These are phyloP conservation scores for Gymnocephalus cernua DNA, from an alignment of 2,113 vertebrate genomes.

Conservation along the genomic window DNA sequence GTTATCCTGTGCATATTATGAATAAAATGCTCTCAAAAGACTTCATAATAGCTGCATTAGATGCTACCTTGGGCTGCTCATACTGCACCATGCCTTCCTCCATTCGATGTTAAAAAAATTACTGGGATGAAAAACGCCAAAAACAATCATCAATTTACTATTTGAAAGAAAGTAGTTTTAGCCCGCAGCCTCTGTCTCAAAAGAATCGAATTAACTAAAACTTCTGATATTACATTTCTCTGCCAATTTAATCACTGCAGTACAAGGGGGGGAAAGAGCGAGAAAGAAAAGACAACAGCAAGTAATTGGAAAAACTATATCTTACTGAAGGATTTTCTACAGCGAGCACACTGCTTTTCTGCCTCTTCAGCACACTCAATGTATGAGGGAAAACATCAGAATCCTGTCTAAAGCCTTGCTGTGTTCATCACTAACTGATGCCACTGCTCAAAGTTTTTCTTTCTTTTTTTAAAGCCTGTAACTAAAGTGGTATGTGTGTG, in stretches of 20 bases:
- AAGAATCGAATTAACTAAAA: conserved; percentile 78
- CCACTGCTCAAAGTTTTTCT: conserved; percentile 1
- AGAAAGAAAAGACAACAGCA: conserved; percentile 61
- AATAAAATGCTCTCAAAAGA: conserved; percentile 40
- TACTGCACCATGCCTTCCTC: conserved; percentile 43
- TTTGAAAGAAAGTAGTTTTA: conserved; percentile 72
- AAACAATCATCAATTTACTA: conserved; percentile 80
- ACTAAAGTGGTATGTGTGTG: not conserved
- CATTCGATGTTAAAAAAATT: conserved; percentile 58
- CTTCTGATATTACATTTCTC: conserved; percentile 80
- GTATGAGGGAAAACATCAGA: conserved; percentile 34
- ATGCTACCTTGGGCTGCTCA: conserved; percentile 47
- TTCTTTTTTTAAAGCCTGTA: not conserved
- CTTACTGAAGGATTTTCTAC: conserved; percentile 50
- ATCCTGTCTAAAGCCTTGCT: conserved; percentile 15
- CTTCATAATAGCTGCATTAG: conserved; percentile 37
- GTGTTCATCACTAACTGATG: conserved; percentile 28
- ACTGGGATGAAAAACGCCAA: conserved; percentile 76
- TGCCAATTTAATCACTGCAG: conserved; percentile 72
- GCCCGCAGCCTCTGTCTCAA: conserved; percentile 65
- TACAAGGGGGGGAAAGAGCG: conserved; percentile 51
- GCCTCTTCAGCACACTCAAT: conserved; percentile 43
- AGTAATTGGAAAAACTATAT: conserved; percentile 66
- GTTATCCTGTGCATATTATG: conserved; percentile 46
- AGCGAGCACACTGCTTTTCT: conserved; percentile 26